phyloP scores from a whole-genome alignment of 2,888 invertebrate genomes.

The Pseudococcus jackbeardsleyi region DNA sequence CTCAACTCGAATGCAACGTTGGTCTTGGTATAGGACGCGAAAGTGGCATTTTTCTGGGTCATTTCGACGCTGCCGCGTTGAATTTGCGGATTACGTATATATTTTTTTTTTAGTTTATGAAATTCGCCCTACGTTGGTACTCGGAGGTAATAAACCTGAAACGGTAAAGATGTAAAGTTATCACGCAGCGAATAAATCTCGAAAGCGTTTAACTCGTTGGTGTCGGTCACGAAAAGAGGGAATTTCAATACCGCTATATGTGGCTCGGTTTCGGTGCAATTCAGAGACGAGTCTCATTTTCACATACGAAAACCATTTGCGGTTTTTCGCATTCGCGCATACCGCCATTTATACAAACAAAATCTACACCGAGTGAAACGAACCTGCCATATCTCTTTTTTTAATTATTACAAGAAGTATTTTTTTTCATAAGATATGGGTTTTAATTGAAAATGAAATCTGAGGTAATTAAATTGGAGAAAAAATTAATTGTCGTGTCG shows the following conservation, averaged over 20 bases:
- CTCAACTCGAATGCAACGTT: background rate
- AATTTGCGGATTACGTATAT: background rate
- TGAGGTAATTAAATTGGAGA: constrained; percentile 4
- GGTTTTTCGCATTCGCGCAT: constrained; percentile 22
- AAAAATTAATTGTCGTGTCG: constrained; percentile 47
- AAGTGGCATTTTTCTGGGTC: constrained; percentile 32
- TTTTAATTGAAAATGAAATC: constrained; percentile 48
- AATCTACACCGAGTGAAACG: background rate
- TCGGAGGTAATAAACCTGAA: background rate
- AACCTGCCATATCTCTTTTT: constrained; percentile 2
- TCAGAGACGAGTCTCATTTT: background rate
- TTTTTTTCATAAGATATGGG: background rate
- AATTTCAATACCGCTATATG: constrained; percentile 31
- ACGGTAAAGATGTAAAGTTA: constrained; percentile 17
- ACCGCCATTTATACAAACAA: background rate
- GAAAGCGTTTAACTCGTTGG: constrained; percentile 11
- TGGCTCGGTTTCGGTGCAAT: constrained; percentile 24
- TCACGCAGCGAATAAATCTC: constrained; percentile 29
- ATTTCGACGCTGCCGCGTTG: background rate
- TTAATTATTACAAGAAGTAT: constrained; percentile 28
- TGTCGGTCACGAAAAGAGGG: constrained; percentile 3
- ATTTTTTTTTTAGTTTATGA: background rate
- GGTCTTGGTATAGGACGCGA: background rate
- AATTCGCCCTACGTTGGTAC: background rate
- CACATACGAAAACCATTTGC: constrained; percentile 40